Percentiles rank a stretch among this genome's conserved stretches.
Evolutionary conservation across 2,797 vertebrate species (phyloP).

Genomic region (Eulemur mongoz): DNA sequence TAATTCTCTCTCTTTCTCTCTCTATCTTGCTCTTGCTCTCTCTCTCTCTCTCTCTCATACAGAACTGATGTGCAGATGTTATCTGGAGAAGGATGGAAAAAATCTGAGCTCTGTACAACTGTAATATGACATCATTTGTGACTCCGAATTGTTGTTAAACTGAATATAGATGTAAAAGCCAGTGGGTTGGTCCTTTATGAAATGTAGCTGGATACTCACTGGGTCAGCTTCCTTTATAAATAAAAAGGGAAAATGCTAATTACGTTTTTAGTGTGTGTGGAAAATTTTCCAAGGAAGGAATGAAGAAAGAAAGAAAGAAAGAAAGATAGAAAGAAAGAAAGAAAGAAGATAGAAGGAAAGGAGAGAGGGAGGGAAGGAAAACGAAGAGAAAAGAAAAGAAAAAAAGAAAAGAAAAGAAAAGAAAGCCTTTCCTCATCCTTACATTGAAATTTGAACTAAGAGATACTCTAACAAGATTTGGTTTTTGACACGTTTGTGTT

Average conservation of each 20-base stretch:
- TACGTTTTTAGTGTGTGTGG: conserved; percentile 1
- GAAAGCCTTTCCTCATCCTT: background rate
- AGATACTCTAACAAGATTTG: background rate
- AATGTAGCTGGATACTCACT: background rate
- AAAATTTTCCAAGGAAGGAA: background rate
- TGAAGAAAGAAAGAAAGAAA: background rate
- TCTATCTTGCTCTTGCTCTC: background rate
- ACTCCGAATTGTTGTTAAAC: background rate
- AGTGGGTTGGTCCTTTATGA: background rate
- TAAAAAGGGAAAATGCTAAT: conserved; percentile 20
- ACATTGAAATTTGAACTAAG: background rate
- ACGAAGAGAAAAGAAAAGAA: no score
- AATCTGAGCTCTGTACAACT: background rate
- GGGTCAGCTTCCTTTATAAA: conserved; percentile 36
- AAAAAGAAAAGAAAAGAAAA: background rate
- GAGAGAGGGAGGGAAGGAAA: fast-evolving
- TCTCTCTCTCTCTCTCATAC: conserved; percentile 8
- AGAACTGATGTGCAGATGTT: conserved; percentile 32
- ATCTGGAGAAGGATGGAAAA: background rate
- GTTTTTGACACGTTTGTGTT: background rate
- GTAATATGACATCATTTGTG: conserved; percentile 10
- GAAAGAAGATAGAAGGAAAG: no score
- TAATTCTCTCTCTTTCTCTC: conserved; percentile 26
- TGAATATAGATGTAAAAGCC: background rate
- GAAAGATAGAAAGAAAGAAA: no score